Percentiles rank a stretch among this genome's conserved stretches.
Evolutionary conservation across 2,797 vertebrate species (phyloP).

Genomic region (Pantherophis alleghaniensis): DNA sequence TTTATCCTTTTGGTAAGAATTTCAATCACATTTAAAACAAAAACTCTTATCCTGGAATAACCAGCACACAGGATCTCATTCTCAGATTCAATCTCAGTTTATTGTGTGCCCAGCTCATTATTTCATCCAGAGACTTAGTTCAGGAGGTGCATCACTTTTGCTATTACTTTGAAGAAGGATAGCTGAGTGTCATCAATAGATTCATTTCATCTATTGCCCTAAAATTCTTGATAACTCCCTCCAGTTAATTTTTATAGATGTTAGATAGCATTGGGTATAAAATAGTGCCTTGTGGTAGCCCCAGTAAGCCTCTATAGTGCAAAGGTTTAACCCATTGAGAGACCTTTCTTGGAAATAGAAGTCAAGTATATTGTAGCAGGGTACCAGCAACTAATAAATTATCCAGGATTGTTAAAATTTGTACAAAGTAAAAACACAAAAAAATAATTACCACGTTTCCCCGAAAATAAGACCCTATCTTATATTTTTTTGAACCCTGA

Average conservation of each 20-base stretch:
- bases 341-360: background rate
- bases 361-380: background rate
- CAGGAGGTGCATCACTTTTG: background rate
- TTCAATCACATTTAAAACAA: background rate
- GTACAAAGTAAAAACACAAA: background rate
- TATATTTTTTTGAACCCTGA: no score
- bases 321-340: background rate
- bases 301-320: background rate
- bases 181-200: background rate
- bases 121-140: background rate
- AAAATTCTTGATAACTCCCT: background rate
- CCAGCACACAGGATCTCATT: background rate
- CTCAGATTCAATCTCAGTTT: background rate
- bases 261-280: background rate
- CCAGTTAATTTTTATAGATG: background rate
- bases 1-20: background rate
- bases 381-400: background rate
- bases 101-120: background rate
- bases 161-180: background rate
- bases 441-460: background rate
- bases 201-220: background rate
- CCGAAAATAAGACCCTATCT: no score
- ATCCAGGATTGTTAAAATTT: background rate
- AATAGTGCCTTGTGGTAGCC: background rate
- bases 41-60: background rate